Evolutionary conservation across 2,113 vertebrate genomes (phyloP).

Genomic region (Phyllostomus discolor): DNA sequence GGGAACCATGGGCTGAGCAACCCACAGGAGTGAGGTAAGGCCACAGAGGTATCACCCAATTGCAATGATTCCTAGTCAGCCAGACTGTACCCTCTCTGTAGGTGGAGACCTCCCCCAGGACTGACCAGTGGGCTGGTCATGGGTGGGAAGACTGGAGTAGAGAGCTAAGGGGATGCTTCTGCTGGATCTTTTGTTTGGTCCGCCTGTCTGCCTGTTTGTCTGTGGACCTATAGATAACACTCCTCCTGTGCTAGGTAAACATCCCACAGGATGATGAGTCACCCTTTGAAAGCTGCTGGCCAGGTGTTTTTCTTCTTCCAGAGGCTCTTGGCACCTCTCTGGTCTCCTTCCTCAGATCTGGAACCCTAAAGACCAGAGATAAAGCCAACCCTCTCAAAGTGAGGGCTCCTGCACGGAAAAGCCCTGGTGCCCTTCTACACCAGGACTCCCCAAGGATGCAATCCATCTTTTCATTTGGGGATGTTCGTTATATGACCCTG

Average conservation of each 20-base stretch:
- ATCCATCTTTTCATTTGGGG: not conserved
- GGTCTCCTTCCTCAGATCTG: not conserved
- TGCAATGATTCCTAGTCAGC: not conserved
- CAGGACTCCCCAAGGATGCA: not conserved
- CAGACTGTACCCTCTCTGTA: not conserved
- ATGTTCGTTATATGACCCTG: not conserved
- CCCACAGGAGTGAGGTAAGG: not conserved
- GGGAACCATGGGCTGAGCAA: not conserved
- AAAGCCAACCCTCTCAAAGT: not conserved
- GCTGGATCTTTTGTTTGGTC: not conserved
- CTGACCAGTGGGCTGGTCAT: not conserved
- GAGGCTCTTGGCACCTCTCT: not conserved
- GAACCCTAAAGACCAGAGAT: not conserved
- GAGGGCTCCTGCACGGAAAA: not conserved
- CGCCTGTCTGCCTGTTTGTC: not conserved
- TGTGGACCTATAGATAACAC: not conserved
- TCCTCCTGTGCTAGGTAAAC: not conserved
- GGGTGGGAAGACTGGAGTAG: not conserved
- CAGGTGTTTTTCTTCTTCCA: not conserved
- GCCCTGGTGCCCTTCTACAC: not conserved
- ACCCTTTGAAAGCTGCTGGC: not conserved
- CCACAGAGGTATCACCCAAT: not conserved
- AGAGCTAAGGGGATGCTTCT: not conserved
- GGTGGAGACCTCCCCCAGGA: not conserved
- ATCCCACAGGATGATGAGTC: conserved; percentile 18